These are phyloP conservation scores for Coranthus polyacanthus DNA, from an alignment of 2,797 vertebrate species.

Conservation along the genomic window DNA sequence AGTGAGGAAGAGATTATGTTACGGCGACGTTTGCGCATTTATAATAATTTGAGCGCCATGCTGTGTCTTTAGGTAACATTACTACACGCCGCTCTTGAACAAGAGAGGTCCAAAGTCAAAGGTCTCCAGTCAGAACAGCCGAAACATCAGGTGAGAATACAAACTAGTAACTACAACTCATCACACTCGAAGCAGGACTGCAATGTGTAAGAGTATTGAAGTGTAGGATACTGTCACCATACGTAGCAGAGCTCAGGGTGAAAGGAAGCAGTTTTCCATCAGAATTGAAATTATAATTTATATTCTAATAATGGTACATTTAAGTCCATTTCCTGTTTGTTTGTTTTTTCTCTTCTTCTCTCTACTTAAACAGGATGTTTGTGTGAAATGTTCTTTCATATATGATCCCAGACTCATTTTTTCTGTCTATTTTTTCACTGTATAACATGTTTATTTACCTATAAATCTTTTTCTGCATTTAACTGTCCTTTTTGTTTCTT, in stretches of 20 bases:
- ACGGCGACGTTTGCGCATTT: neutral
- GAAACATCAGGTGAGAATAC: conserved; percentile 86
- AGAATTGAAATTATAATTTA: neutral
- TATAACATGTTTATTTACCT: neutral
- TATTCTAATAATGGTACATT: no score
- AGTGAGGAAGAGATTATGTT: neutral
- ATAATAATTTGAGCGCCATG: neutral
- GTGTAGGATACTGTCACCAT: neutral
- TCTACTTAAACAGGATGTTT: no score
- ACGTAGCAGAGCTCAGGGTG: neutral
- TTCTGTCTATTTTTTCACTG: neutral
- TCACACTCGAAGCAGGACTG: neutral
- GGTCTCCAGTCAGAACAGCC: conserved; percentile 92
- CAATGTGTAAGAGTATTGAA: neutral
- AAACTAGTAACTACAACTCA: neutral
- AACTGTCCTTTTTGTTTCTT: conserved; percentile 13
- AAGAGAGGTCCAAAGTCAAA: conserved; percentile 95
- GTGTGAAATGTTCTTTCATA: no score
- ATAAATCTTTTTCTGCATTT: neutral
- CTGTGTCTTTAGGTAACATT: conserved; percentile 84
- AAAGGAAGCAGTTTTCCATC: neutral
- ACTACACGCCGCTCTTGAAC: conserved; percentile 92
- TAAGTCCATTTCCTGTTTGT: neutral
- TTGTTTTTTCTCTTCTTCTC: neutral
- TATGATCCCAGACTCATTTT: neutral